Base-by-base conservation (phyloP, 2,888 invertebrate genomes). In the Heliconius aoede region DNA sequence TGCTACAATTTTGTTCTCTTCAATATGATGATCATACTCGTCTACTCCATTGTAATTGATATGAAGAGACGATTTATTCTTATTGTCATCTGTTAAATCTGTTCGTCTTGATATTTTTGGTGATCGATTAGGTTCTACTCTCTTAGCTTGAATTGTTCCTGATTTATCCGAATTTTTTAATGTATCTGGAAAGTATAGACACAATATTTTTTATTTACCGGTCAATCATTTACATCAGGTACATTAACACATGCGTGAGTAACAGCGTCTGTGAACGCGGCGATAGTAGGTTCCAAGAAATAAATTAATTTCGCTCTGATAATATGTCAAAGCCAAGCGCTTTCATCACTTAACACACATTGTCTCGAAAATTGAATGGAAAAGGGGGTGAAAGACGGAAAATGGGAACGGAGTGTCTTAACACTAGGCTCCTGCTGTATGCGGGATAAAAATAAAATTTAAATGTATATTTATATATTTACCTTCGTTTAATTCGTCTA, bases 1-100 rank as follows among this genome's bases (percentile, higher is more conserved):
- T 3, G 84, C 77, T 69, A 92, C 93, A 80, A 93, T 89, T 87
- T 90, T 93, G 79, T 93, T 91, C 78, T 93, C 90, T 78, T 84
- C 83, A 74, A 89, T 87, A 76, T 89, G 89, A 68, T 86, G 86
- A 71, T 87, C 84, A 76, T 85, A 86, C 40, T 84, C 78, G 76
- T 87, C 86, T 9, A 86, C 86, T 58, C 89, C 84, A 46, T 85
- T 91, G 73, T 88, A 88, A 75, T 90, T 88, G 80, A 93, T 92
- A 61, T 90, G 90, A 21, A 92, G 81, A 60, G 87, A 82, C 32
- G 89, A 83, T 40, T 83, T 84, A 74, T 86, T 88, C 28, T 80
- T 79, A 71, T 82, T 85, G 15, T 82, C 85, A 13, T 83, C 82
- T 4, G 82, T 46, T 36, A 82, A 21, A 69, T 83, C 85, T 30